Base-by-base conservation (phyloP, 1,140 invertebrate species). In the Temnothorax longispinosus region DNA sequence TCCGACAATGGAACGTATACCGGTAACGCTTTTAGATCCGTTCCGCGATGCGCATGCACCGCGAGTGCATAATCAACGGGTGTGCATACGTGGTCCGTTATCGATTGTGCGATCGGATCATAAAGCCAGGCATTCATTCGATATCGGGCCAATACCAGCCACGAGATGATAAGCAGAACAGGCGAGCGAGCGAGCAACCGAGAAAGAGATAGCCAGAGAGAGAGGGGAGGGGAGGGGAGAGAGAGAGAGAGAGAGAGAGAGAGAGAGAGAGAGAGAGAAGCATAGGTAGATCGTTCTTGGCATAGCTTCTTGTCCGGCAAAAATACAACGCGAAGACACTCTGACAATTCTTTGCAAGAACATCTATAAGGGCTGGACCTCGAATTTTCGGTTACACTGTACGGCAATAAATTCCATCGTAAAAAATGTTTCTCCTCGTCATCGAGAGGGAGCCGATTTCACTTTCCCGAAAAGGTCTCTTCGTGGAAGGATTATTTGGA, bases 91-190 rank as follows among this genome's bases (percentile, higher is more conserved):
- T 47, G 89, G 76, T 11, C 72, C 80, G 85, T 71, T 94, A 95
- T 95, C 94, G 92, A 87, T 35, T 44, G 74, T 74, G 88, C 91
- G 90, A 95, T 95, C 94, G 92, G 90, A 86, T 92, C 92, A 94
- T 95, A 95, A 95, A 94, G 92, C 93, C 92, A 87, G 92, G 91
- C 93, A 94, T 95, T 95, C 94, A 94, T 91, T 94, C 90, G 91
- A 90, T 95, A 95, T 94, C 94, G 89, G 90, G 78, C 92, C 93
- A 94, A 94, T 94, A 94, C 93, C 93, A 94, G 69, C 92, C 92
- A 91, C 89, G 90, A 88, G 90, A 92, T 90, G 94, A 95, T 95
- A 95, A 94, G 91, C 92, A 92, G 93, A 94, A 93, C 93, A 93
- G 93, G 90, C 89, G 86, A 87, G 76, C 89, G 86, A 87, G 76